Evolutionary conservation across 2,113 vertebrate genomes (phyloP), one percentile per base, ranked within the genome.

Genomic region (Actinemys pallida): DNA sequence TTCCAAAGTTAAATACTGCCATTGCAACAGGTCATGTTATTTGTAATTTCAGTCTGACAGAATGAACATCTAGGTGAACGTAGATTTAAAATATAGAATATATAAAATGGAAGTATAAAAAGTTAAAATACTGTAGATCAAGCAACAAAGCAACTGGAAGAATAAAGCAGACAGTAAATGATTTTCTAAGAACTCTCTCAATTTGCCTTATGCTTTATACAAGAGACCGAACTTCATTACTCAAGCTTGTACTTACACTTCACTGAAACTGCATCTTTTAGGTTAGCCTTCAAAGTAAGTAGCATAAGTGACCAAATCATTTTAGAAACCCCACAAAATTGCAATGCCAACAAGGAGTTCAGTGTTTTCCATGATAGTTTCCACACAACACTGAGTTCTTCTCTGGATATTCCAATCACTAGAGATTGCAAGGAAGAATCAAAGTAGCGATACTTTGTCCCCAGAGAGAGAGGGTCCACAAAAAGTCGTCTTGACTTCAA

Each of bases 381-480:
- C 29, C 72, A 72, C 35, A 96, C 12, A 53, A 83, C 19, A 69
- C 16, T 20, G n/a, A 72, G 54, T 69, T 91, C 31, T 39, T 94
- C 50, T 79, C 0, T 2, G 88, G 47, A 35, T 83, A 50, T 22
- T 39, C 65, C 16, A 75, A 72, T 0, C 1, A 0, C 0, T 82
- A 49, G 47, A 88, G 57, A 83, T 11, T 49, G 13, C 31, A 5
- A 78, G 19, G 83, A 42, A 4, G 39, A 81, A 92, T 57, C 39
- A 35, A 62, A 4, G 69, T 1, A 10, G 0, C 0, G 12, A 53
- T 85, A 87, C 19, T 80, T 87, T 45, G 56, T 50, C 93, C 54
- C 52, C 90, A 83, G 84, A 54, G 6, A 65, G 16, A 87, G 6
- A 22, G 29, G n/a, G 22, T 42, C 42, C 56, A 80, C 16, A 35